Evolutionary conservation across 2,797 vertebrate species (phyloP).

Genomic region (Melanotaenia trifasciata): DNA sequence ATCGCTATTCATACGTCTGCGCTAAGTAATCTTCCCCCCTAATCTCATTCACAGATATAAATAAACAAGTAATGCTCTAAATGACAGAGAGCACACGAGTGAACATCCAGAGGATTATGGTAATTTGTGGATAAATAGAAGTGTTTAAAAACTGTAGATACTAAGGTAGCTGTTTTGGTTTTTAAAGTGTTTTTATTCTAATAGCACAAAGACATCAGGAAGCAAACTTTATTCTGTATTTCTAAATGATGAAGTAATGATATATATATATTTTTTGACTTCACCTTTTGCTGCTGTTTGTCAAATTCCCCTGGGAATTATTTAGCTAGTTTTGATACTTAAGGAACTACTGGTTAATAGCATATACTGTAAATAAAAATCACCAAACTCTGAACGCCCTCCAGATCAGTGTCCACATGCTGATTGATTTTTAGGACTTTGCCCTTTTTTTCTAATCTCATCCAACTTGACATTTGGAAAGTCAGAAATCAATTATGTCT

Average conservation of each 20-base stretch:
- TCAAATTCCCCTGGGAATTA: slow-evolving; percentile 59
- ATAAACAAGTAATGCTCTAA: slow-evolving; percentile 85
- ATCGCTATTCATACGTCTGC: slow-evolving; percentile 83
- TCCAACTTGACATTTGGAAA: slow-evolving; percentile 81
- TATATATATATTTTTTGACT: slow-evolving; percentile 9
- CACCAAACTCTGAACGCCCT: slow-evolving; percentile 41
- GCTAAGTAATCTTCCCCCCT: slow-evolving; percentile 84
- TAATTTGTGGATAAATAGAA: slow-evolving; percentile 84
- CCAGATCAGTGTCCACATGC: slow-evolving; percentile 57
- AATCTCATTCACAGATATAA: slow-evolving; percentile 87
- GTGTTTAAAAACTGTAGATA: slow-evolving; percentile 79
- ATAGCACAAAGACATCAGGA: slow-evolving; percentile 38
- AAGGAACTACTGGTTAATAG: slow-evolving; percentile 34
- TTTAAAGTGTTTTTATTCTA: slow-evolving; percentile 33
- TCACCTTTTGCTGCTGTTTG: background rate
- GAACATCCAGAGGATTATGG: slow-evolving; percentile 86
- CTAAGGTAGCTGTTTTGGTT: slow-evolving; percentile 64
- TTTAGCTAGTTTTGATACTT: slow-evolving; percentile 28
- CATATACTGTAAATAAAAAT: slow-evolving; percentile 42
- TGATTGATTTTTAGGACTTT: slow-evolving; percentile 70
- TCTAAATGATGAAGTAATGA: slow-evolving; percentile 28
- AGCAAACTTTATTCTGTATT: slow-evolving; percentile 30
- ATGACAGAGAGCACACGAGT: slow-evolving; percentile 82
- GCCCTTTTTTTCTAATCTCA: slow-evolving; percentile 70
- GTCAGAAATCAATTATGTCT: slow-evolving; percentile 82